Evolutionary conservation across 53 echinoderm and acorn worm genomes (phyloP), one percentile per base, ranked within the genome.

Genomic region (Stichopus horrens): DNA sequence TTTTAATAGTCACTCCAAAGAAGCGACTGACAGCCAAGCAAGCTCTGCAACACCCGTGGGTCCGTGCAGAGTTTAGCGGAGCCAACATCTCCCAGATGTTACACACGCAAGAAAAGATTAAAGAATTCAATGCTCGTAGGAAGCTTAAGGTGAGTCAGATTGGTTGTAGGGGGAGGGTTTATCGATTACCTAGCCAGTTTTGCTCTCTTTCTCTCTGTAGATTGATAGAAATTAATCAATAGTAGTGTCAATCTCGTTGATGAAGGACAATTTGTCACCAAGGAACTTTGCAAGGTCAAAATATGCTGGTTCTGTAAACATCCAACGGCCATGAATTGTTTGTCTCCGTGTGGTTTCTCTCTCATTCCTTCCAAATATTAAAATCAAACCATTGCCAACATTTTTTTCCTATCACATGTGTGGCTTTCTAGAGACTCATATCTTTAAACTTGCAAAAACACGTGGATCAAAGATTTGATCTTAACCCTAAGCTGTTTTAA

Each of bases 1-100:
- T 95, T 56, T 86, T 98, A 13, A 85, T 90, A 7, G 84, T 89
- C 8, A 79, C 88, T 74, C 91, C 92, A 21, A 87, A 86, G 79
- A 92, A 86, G 80, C 88, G 98, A 57, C 82, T 98, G 88, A 90
- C 94, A 67, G 98, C 95, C 13, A 55, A 75, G 19, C 88, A 92
- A 76, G 95, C 95, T 53, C 76, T 98, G n/a, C 74, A 88, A 4
- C 98, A 98, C 74, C 95, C 98, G 1, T 98, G 95, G 98, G 98
- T 98, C 23, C 76, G 93, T 66, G 95, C 21, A 4, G 71, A 92
- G 90, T 88, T 92, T 77, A 91, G 88, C 54, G 93, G 90, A 55
- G 93, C 93, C 20, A 88, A 86, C 58, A 86, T 76, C 78, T 92
- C 80, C 16, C 92, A 92, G 82, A 94, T 94, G 20, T 90, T 93